Percentiles rank a stretch among this genome's conserved stretches.
These are phyloP conservation scores for Antechinus flavipes DNA, from an alignment of 2,113 vertebrate species.

Conservation along the genomic window DNA sequence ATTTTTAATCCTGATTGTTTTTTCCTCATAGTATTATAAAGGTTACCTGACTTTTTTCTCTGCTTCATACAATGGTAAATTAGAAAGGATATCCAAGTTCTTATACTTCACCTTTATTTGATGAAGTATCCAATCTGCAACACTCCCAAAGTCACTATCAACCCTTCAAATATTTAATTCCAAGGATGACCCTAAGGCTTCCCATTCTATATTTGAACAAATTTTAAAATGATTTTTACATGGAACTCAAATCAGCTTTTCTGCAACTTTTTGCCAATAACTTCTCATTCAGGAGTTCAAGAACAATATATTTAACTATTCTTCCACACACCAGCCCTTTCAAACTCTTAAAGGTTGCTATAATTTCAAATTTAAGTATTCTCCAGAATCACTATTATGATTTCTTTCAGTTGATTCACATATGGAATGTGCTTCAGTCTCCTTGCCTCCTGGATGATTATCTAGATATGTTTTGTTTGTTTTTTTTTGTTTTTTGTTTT, in stretches of 20 bases:
- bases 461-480: neutral
- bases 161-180: neutral
- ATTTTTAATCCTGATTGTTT: neutral
- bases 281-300: neutral
- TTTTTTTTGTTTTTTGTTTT: too few species aligned
- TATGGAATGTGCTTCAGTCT: neutral
- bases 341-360: neutral
- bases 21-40: neutral
- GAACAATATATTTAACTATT: neutral
- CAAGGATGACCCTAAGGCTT: neutral
- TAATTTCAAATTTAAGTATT: neutral
- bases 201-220: neutral
- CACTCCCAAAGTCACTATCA: neutral
- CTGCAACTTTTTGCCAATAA: neutral
- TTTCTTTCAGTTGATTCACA: neutral
- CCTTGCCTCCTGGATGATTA: neutral
- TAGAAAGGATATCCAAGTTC: neutral
- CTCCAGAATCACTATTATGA: neutral
- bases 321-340: neutral
- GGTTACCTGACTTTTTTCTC: neutral
- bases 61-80: neutral
- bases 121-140: neutral
- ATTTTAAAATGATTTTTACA: neutral
- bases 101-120: neutral
- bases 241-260: neutral